Evolutionary conservation across 35 echinoderm and acorn worm species (phyloP), one percentile per base, ranked within the genome.

Genomic region (Apostichopus parvimensis): DNA sequence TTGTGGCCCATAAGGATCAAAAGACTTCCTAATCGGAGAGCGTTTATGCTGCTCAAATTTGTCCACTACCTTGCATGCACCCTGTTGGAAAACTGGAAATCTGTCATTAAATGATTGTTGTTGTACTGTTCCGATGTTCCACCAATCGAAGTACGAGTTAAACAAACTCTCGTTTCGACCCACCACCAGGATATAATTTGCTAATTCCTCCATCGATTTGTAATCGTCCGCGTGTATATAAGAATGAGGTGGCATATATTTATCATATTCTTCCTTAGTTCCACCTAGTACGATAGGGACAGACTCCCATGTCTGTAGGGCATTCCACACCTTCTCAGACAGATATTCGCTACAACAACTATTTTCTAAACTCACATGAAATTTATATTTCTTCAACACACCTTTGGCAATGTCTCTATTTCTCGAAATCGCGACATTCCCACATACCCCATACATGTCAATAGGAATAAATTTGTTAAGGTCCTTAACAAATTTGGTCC

Each of bases 111-210:
- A 55, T 11, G 26, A 10, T 71, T 78, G 88, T 53, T 78, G 88
- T 53, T 56, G 57, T 9, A 92, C 59, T 1, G 10, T 9, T 13
- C 91, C 91, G 1, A 72, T 12, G 11, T 8, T 80, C 12, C 77
- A 68, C 78, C 78, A 94, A 17, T 90, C 23, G 18, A 94, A 90
- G 58, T 90, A 91, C 11, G 53, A 15, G 54, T 94, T 90, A 71
- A 91, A 94, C 56, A 81, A 66, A 6, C 6, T 52, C 1, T 94
- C 79, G 59, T 91, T 82, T 5, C 20, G 61, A 4, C 77, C 53
- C 2, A 94, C 75, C 7, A 55, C 26, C 8, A 82, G 61, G 10
- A 94, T 65, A 57, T 83, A 90, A 66, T 84, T 55, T 17, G 93
- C 87, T 8, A 94, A 64, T 52, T 91, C 87, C 11, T 79, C 57